Conservation (phyloP, 1,140 invertebrate species). For the Nymphalis io region DNA sequence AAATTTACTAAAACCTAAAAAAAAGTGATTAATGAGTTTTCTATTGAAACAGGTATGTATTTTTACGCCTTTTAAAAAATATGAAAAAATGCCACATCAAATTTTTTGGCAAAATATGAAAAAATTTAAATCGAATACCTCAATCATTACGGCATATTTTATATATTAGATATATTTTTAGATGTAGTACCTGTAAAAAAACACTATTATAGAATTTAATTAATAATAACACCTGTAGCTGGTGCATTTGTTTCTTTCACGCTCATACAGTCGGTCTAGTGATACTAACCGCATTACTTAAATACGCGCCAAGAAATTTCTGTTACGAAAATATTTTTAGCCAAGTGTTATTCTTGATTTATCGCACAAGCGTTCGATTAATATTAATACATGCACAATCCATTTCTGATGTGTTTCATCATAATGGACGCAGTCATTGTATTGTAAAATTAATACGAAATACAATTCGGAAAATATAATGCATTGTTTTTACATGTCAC, state of each 20-base stretch:
- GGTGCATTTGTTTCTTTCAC: conserved; percentile 40
- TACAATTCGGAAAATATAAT: conserved; percentile 6
- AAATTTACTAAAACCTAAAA: conserved; percentile 19
- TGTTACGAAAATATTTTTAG: conserved; percentile 47
- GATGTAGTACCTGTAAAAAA: neutral
- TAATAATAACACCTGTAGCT: conserved; percentile 44
- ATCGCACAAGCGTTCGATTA: conserved; percentile 38
- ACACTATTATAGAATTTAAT: conserved; percentile 11
- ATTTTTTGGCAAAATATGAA: neutral
- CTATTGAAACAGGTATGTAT: conserved; percentile 31
- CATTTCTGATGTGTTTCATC: conserved; percentile 37
- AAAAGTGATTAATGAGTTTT: conserved; percentile 17
- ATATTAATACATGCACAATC: conserved; percentile 41
- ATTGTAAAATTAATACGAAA: conserved; percentile 13
- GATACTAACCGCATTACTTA: conserved; percentile 41
- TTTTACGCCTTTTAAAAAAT: neutral
- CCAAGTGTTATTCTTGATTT: conserved; percentile 43
- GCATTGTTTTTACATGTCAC: neutral
- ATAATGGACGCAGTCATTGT: conserved; percentile 28
- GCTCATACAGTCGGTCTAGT: conserved; percentile 43
- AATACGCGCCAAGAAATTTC: conserved; percentile 46
- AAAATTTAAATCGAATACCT: neutral
- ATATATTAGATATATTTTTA: neutral
- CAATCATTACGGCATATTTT: neutral
- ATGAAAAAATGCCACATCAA: conserved; percentile 3